Base-by-base conservation (phyloP, 1,140 invertebrate species). In the Yoshiicerus persimilis region DNA sequence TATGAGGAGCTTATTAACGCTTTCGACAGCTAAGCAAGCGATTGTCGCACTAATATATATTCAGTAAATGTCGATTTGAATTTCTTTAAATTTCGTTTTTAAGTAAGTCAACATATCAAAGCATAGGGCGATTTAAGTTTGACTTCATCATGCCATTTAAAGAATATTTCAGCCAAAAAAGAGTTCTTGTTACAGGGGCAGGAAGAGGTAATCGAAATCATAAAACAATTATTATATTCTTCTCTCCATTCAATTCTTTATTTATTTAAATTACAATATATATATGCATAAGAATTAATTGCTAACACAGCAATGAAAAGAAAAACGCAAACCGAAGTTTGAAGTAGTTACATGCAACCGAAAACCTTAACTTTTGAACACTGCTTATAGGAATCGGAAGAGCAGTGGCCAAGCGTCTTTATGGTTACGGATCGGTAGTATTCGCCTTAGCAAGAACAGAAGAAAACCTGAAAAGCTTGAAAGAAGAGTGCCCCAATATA, bases 181-280 rank as follows among this genome's bases (percentile, higher is more conserved):
- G 75, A n/a, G 95, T 96, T 90, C 93, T 97, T n/a, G 96, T 97
- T 0, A 97, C 96, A 8, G 96, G 96, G 66, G 96, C 96, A 27
- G 96, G 96, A 36, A 94, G 95, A 94, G 96, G 96, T 96, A 93
- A 91, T n/a, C n/a, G n/a, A n/a, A n/a, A n/a, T n/a, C n/a, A n/a
- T n/a, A n/a, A n/a, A n/a, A n/a, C n/a, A n/a, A n/a, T n/a, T n/a
- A n/a, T n/a, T n/a, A n/a, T n/a, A 64, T 83, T 56, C 20, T 6
- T 4, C 10, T 30, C 34, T 64, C 2, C 13, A 32, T 75, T 36
- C 4, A 64, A 86, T 8, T 64, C 3, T 4, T 4, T 27, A n/a
- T 8, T 64, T 10, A 64, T 11, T 64, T 64, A 64, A 41, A 41
- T 41, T 8, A 41, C 13, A 41, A 6, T 41, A 41, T 6, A 41